Conservation (phyloP, 2,797 vertebrate genomes). For the Syngnathus acus region DNA sequence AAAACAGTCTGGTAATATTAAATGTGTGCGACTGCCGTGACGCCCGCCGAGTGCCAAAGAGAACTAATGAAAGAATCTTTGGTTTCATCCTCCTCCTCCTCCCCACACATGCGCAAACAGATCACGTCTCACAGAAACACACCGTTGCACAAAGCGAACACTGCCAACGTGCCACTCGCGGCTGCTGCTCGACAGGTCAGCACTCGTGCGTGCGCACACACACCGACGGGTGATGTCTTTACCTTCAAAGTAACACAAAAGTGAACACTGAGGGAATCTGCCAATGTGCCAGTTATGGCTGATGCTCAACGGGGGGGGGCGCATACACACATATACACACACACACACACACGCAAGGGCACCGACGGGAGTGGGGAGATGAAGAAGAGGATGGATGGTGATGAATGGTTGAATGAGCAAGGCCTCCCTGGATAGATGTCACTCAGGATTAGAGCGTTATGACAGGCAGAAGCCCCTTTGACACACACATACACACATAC, state of each 20-base stretch:
- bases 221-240: not conserved
- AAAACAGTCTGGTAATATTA: constrained; percentile 47
- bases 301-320: not conserved
- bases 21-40: constrained; percentile 53
- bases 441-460: constrained; percentile 60
- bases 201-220: not conserved
- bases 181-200: not conserved
- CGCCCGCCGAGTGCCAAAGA: constrained; percentile 50
- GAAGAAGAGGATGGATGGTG: constrained; percentile 36
- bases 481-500: constrained; percentile 13
- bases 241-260: not conserved
- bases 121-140: not conserved
- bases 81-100: constrained; percentile 33
- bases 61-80: constrained; percentile 60
- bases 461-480: constrained; percentile 42
- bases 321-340: not conserved
- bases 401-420: constrained; percentile 58
- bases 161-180: constrained; percentile 4
- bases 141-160: not conserved
- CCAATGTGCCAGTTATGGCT: constrained; percentile 4
- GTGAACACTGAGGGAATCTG: not conserved
- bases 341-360: not conserved
- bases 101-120: not conserved
- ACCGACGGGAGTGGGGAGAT: constrained; percentile 26
- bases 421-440: constrained; percentile 58